Evolutionary conservation across 2,888 invertebrate species (phyloP), one percentile per base, ranked within the genome.

Genomic region (Cephus nigrinus): DNA sequence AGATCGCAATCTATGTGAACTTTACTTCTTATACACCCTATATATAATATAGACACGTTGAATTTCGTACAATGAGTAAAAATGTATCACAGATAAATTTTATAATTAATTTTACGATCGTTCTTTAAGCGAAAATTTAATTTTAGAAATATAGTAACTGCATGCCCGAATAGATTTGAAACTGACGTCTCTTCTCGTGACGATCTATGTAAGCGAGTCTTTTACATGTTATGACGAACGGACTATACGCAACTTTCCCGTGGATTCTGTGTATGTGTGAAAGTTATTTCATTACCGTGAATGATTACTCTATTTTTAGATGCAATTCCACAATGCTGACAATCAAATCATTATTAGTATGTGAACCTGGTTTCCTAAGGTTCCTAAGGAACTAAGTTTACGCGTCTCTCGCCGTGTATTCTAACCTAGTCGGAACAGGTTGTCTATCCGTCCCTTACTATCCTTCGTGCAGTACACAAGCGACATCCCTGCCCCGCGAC

Each of bases 381-480:
- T 34, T 34, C 34, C 9, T 34, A 34, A 9, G 23, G 23, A 55
- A 9, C 55, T 55, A 55, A 55, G 55, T 23, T 55, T 23, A 23
- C 31, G 71, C 31, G 31, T 71, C 12, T 71, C 2, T 40, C 15
- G 15, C 15, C 5, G 40, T 15, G 40, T 5, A 15, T 81, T 80
- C 79, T 78, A 69, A 78, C 76, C 68, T 69, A 77, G 77, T 34
- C 76, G 81, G 83, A 86, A 88, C 88, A 88, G 87, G 88, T 88
- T 87, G 88, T 86, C 86, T 79, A 86, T 84, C 83, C 81, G 78
- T 87, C 86, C 86, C 84, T 76, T 82, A 87, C 55, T 55, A 55
- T 55, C 55, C 9, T 55, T 55, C 55, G 23, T 55, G 23, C 23
- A 55, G 55, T 55, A 55, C 23, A 55, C 55, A 23, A 23, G 55